A percentile compares a stretch with the other conserved stretches of the same genome.
phyloP scores from a whole-genome alignment of 2,888 invertebrate genomes.

The Cyclophora punctaria region DNA sequence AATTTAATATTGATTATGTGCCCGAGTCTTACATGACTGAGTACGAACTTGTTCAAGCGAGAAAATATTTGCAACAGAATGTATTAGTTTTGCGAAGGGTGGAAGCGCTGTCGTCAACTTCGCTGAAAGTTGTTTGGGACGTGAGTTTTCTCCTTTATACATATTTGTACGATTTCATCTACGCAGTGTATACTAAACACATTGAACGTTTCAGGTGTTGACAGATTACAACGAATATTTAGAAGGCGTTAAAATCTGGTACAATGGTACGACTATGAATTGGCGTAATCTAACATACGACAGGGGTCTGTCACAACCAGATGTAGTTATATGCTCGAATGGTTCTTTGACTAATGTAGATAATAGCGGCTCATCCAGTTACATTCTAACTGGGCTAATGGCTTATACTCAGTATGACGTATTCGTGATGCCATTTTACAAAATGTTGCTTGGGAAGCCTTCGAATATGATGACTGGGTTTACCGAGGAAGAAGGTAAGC shows the following conservation, averaged over 20 bases:
- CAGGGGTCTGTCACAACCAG: slow-evolving; percentile 44
- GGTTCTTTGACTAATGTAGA: slow-evolving; percentile 81
- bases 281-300: slow-evolving; percentile 59
- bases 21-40: slow-evolving; percentile 76
- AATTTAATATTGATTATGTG: slow-evolving; percentile 48
- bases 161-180: slow-evolving; percentile 9
- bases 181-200: slow-evolving; percentile 5
- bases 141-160: slow-evolving; percentile 61
- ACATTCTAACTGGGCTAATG: slow-evolving; percentile 83
- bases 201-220: slow-evolving; percentile 49
- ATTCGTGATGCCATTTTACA: slow-evolving; percentile 92
- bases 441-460: slow-evolving; percentile 91
- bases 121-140: slow-evolving; percentile 88
- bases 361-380: slow-evolving; percentile 81
- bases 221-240: slow-evolving; percentile 74
- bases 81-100: slow-evolving; percentile 83
- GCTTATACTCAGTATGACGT: slow-evolving; percentile 94
- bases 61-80: slow-evolving; percentile 85
- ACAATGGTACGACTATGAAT: slow-evolving; percentile 63
- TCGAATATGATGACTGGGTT: slow-evolving; percentile 91
- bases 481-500: slow-evolving; percentile 87
- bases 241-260: slow-evolving; percentile 82
- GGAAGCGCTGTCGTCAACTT: slow-evolving; percentile 82
- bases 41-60: slow-evolving; percentile 85
- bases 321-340: slow-evolving; percentile 57